Base-by-base conservation (phyloP, 2,113 vertebrate species). In the Sturnira hondurensis region DNA sequence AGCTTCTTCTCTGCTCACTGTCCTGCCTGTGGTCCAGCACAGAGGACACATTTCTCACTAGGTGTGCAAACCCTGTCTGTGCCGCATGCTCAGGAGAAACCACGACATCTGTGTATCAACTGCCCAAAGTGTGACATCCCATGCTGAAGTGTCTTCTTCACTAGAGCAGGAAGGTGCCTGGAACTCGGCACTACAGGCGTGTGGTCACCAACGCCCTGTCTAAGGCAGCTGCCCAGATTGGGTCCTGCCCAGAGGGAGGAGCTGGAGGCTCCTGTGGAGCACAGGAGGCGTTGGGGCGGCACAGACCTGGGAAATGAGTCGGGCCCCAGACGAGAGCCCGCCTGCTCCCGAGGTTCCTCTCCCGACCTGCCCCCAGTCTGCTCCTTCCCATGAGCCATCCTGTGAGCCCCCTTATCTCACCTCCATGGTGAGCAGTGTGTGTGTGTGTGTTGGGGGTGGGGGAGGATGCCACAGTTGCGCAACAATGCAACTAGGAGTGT, bases 201-300 rank as follows among this genome's bases (percentile, higher is more conserved):
- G 31, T 70, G 16, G 8, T 22, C 5, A 15, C 56, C 24, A 63
- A 56, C 71, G 4, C 65, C 47, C 65, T 77, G 45, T 70, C 15
- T 26, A 5, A 83, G 31, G 74, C 16, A 68, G 38, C 15, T 63
- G 43, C 43, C 61, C 41, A 26, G n/a, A 36, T 2, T 24, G 7
- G 26, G 15, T 43, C 68, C n/a, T 73, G 38, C 13, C 28, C 36
- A 67, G 12, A 71, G 10, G 20, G 45, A 38, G 52, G 19, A 16
- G 33, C 5, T 56, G 8, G 1, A 41, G 78, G n/a, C 3, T 3
- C 7, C 9, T 17, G 2, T 1, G 33, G 24, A 41, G 1, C 22
- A 26, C 56, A 24, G 22, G 56, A 28, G 47, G 4, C 13, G 31
- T 7, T 4, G 4, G 19, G 17, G 36, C 8, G 8, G 24, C 63